These are phyloP conservation scores for Merodon equestris DNA, from an alignment of 2,888 invertebrate genomes.

Conservation along the genomic window DNA sequence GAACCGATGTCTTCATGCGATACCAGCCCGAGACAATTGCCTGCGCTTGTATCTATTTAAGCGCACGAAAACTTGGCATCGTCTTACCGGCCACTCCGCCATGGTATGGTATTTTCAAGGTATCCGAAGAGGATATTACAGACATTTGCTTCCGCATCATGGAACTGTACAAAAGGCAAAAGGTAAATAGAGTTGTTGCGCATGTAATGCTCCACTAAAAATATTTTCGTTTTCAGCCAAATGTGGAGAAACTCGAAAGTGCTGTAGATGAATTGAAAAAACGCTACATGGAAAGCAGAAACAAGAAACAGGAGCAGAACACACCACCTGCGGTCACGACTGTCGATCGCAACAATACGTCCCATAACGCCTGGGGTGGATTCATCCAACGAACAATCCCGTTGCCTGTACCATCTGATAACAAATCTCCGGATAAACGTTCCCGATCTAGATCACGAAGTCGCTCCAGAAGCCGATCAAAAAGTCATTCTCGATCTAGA, in stretches of 20 bases:
- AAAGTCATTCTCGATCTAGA: conserved; percentile 74
- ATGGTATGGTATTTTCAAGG: conserved; percentile 94
- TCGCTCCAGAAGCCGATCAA: conserved; percentile 69
- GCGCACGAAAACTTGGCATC: conserved; percentile 92
- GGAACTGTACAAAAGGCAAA: conserved; percentile 89
- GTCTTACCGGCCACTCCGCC: conserved; percentile 92
- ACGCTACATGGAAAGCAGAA: conserved; percentile 81
- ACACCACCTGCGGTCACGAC: conserved; percentile 78
- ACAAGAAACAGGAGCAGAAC: conserved; percentile 77
- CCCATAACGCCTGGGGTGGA: conserved; percentile 85
- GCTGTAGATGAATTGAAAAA: conserved; percentile 86
- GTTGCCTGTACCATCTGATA: conserved; percentile 73
- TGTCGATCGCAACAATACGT: conserved; percentile 81
- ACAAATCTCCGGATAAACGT: conserved; percentile 74
- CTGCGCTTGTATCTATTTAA: conserved; percentile 98
- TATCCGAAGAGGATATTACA: conserved; percentile 88
- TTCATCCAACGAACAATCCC: conserved; percentile 81
- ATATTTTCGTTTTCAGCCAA: too few relatives aligned
- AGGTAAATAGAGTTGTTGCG: conserved; percentile 83
- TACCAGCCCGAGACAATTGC: conserved; percentile 98
- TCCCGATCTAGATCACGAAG: conserved; percentile 76
- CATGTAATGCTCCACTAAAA: background rate
- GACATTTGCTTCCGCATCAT: conserved; percentile 91
- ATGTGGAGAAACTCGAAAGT: conserved; percentile 86
- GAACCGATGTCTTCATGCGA: conserved; percentile 97